Conservation (phyloP, 2,888 invertebrate genomes). For the Amphipoea lucens region DNA sequence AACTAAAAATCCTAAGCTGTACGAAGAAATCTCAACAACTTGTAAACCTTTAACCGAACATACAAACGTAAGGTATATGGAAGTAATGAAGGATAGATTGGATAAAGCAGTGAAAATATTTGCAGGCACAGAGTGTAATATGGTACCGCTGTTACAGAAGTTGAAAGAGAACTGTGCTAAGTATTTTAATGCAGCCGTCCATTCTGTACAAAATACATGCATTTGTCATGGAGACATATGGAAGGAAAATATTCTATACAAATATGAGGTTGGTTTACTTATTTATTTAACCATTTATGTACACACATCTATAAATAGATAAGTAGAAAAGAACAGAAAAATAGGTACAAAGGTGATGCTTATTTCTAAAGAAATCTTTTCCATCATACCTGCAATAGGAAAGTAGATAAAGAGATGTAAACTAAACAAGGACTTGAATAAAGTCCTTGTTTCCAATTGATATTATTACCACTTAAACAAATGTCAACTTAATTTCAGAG, state of each 20-base stretch:
- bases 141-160: constrained; percentile 68
- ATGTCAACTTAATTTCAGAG: background rate
- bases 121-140: constrained; percentile 72
- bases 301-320: background rate
- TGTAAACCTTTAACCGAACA: constrained; percentile 80
- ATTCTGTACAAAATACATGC: constrained; percentile 73
- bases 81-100: constrained; percentile 81
- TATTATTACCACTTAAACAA: background rate
- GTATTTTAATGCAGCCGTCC: constrained; percentile 70
- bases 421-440: background rate
- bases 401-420: background rate
- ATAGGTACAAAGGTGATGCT: background rate
- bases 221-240: constrained; percentile 87
- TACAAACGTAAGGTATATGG: constrained; percentile 79
- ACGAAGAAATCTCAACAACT: constrained; percentile 70
- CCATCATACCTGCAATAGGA: background rate
- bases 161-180: constrained; percentile 74
- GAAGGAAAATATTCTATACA: constrained; percentile 87
- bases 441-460: background rate
- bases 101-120: constrained; percentile 79
- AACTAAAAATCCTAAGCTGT: constrained; percentile 68
- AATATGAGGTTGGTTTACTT: constrained; percentile 78
- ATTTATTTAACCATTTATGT: background rate
- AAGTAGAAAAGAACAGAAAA: background rate
- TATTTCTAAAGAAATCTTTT: background rate